A percentile compares a stretch with the other conserved stretches of the same genome.
phyloP scores from a whole-genome alignment of 2,888 invertebrate genomes.

The Camptogramma bilineatum region DNA sequence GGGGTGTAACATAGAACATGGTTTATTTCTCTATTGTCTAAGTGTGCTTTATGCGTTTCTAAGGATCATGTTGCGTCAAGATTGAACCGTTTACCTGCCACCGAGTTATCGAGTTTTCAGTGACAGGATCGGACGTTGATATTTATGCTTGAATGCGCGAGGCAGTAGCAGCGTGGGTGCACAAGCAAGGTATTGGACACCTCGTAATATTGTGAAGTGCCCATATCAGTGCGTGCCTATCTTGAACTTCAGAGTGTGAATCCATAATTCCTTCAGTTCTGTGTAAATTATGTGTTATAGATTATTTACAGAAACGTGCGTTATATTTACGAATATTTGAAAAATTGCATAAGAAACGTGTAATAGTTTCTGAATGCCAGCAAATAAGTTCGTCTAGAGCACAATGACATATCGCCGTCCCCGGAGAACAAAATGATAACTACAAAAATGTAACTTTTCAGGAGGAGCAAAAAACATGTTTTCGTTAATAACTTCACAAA shows the following conservation, averaged over 20 bases:
- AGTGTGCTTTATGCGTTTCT: constrained; percentile 59
- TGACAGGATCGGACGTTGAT: constrained; percentile 57
- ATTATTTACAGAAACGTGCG: background rate
- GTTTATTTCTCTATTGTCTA: constrained; percentile 80
- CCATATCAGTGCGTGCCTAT: constrained; percentile 50
- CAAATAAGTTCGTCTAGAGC: constrained; percentile 48
- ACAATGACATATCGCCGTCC: constrained; percentile 52
- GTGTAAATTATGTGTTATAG: constrained; percentile 2
- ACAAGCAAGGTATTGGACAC: constrained; percentile 49
- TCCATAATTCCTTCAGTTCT: constrained; percentile 15
- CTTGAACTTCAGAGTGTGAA: constrained; percentile 48
- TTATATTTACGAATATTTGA: background rate
- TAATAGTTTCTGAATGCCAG: constrained; percentile 29
- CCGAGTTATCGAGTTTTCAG: constrained; percentile 66
- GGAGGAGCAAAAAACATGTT: too few species aligned
- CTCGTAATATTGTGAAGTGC: constrained; percentile 47
- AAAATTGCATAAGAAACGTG: constrained; percentile 26
- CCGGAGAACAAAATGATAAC: too few species aligned
- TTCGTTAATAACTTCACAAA: too few species aligned
- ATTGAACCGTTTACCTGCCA: constrained; percentile 57
- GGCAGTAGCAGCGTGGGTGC: constrained; percentile 62
- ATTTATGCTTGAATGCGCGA: constrained; percentile 58
- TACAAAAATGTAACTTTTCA: too few species aligned
- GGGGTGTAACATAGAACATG: constrained; percentile 68
- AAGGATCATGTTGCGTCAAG: constrained; percentile 44